Evolutionary conservation across 2,888 invertebrate genomes (phyloP).

Genomic region (Drymonia ruficornis): DNA sequence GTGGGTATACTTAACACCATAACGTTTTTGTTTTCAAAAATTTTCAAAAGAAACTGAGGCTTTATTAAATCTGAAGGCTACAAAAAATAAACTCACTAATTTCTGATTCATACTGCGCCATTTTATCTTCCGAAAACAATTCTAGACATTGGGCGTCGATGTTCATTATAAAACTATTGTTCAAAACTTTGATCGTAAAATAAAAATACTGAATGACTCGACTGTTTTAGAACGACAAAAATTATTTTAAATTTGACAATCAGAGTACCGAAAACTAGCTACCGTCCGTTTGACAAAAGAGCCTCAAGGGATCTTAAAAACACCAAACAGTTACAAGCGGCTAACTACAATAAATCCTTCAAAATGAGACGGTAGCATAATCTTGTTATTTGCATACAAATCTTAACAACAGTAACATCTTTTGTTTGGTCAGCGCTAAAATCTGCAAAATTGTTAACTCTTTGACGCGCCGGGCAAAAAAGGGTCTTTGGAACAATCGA

Average conservation of each 20-base stretch:
- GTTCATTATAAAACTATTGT: slow-evolving; percentile 1
- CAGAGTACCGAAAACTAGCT: slow-evolving; percentile 41
- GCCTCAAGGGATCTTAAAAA: slow-evolving; percentile 52
- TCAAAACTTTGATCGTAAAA: slow-evolving; percentile 1
- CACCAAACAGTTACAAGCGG: slow-evolving; percentile 47
- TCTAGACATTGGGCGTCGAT: not conserved
- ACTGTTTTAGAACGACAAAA: not conserved
- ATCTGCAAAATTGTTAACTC: slow-evolving; percentile 67
- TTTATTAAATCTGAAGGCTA: not conserved
- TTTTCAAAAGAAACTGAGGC: not conserved
- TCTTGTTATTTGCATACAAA: slow-evolving; percentile 83
- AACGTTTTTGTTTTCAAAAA: no score
- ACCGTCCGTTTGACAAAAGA: slow-evolving; percentile 58
- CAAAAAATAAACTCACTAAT: not conserved
- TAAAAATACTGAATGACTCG: slow-evolving; percentile 4
- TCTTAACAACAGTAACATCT: slow-evolving; percentile 59
- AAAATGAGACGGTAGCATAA: slow-evolving; percentile 74
- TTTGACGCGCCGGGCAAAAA: slow-evolving; percentile 66
- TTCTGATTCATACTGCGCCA: slow-evolving; percentile 1
- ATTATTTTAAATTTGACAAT: not conserved
- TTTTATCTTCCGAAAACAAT: not conserved
- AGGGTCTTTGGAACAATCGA: slow-evolving; percentile 38
- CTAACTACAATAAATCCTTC: slow-evolving; percentile 60
- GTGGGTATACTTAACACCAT: no score
- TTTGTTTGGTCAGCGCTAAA: slow-evolving; percentile 56